A percentile compares a stretch with the other conserved stretches of the same genome.
Conservation (phyloP, 1,140 invertebrate species). For the Caenorhabditis brenneri region DNA sequence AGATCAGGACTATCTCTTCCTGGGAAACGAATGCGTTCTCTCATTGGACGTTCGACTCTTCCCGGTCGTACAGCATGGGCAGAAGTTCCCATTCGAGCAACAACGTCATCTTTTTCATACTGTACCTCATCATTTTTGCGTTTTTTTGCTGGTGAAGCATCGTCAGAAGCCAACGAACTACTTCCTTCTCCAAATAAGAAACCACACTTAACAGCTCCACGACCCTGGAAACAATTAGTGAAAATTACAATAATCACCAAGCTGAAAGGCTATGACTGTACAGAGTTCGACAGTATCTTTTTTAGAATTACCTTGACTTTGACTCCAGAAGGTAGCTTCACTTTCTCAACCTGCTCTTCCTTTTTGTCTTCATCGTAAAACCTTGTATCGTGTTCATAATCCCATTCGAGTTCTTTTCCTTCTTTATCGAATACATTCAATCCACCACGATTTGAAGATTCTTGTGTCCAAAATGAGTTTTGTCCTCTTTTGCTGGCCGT, state of each 20-base stretch:
- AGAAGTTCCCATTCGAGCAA: background rate
- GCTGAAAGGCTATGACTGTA: too few species aligned
- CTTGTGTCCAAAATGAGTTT: constrained; percentile 39
- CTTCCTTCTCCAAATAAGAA: background rate
- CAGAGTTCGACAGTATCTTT: too few species aligned
- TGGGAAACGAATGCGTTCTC: background rate
- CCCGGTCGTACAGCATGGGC: background rate
- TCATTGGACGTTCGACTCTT: constrained; percentile 17
- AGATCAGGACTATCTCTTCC: background rate
- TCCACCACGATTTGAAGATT: constrained; percentile 55
- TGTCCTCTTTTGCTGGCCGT: background rate
- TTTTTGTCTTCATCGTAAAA: constrained; percentile 46
- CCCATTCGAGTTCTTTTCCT: constrained; percentile 67
- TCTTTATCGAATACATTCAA: constrained; percentile 68
- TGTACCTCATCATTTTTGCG: background rate
- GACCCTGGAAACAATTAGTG: constrained; percentile 33
- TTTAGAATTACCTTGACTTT: constrained; percentile 44
- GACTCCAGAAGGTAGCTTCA: background rate
- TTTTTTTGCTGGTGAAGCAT: background rate
- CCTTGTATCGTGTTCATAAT: constrained; percentile 69
- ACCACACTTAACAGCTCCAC: constrained; percentile 7
- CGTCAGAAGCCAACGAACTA: constrained; percentile 12
- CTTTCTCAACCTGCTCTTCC: constrained; percentile 23
- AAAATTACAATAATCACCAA: background rate
- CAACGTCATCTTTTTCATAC: background rate